Percentiles rank a stretch among this genome's conserved stretches.
Evolutionary conservation across 2,888 invertebrate genomes (phyloP).

Genomic region (Macrosiphum euphorbiae): DNA sequence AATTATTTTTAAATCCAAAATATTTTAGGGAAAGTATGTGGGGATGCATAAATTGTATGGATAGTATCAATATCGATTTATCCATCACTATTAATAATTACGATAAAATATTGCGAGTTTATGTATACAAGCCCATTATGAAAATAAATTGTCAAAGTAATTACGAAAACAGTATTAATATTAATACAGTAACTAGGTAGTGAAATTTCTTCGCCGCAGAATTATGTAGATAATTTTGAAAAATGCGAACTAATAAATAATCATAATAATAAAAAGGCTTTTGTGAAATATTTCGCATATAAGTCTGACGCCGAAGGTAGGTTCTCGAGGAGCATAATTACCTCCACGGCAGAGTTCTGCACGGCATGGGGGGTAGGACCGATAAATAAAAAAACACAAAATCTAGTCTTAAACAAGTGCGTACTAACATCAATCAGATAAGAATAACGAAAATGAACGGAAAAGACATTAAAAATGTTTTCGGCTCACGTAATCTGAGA

Average conservation of each 20-base stretch:
- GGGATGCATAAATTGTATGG: not conserved
- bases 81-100: not conserved
- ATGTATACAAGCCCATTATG: not conserved
- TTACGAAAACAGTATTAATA: not conserved
- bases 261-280: not conserved
- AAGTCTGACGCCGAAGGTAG: not conserved
- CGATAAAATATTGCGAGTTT: not conserved
- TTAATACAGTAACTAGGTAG: not conserved
- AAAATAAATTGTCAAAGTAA: not conserved
- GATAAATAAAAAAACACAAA: not conserved
- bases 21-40: not conserved
- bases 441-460: not conserved
- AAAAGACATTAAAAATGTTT: conserved; percentile 20
- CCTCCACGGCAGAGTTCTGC: not conserved
- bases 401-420: conserved; percentile 1
- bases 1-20: not conserved
- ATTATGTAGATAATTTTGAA: not conserved
- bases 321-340: not conserved
- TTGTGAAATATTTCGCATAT: not conserved
- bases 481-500: not conserved
- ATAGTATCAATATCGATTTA: not conserved
- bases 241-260: conserved; percentile 14
- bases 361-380: too few species aligned
- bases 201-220: not conserved
- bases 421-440: not conserved